Conservation (phyloP, 2,888 invertebrate genomes). For the Limnephilus marmoratus region DNA sequence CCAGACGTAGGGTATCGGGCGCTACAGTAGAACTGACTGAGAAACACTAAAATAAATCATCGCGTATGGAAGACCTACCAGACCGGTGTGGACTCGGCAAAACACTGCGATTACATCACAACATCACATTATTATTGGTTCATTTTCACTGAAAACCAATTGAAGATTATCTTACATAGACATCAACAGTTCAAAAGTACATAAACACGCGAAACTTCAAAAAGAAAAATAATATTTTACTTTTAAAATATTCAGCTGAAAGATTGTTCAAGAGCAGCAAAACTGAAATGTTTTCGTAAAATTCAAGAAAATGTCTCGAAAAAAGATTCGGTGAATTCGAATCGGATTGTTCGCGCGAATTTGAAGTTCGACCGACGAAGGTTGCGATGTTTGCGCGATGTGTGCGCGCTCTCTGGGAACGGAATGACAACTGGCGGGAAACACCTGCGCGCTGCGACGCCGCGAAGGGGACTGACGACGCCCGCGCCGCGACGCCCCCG, state of each 20-base stretch:
- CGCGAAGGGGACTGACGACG: conserved; percentile 64
- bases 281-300: neutral
- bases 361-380: neutral
- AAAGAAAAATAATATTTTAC: neutral
- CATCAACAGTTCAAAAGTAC: conserved; percentile 46
- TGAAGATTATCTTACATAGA: conserved; percentile 32
- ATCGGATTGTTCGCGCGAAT: conserved; percentile 26
- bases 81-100: conserved; percentile 51
- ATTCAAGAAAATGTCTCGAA: neutral
- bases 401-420: conserved; percentile 40
- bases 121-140: conserved; percentile 48
- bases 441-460: conserved; percentile 63
- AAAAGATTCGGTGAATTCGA: conserved; percentile 6
- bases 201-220: conserved; percentile 31
- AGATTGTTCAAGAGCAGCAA: neutral
- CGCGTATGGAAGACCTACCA: conserved; percentile 31
- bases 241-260: neutral
- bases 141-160: conserved; percentile 49
- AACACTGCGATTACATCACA: conserved; percentile 64
- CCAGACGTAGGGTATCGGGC: neutral
- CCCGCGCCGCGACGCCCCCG: conserved; percentile 54
- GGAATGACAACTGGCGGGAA: conserved; percentile 21
- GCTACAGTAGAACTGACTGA: conserved; percentile 29
- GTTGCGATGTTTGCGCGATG: conserved; percentile 44
- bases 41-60: conserved; percentile 62